Percentiles rank a stretch among this genome's conserved stretches.
These are phyloP conservation scores for Tachycineta bicolor DNA, from an alignment of 2,113 vertebrate species.

Conservation along the genomic window DNA sequence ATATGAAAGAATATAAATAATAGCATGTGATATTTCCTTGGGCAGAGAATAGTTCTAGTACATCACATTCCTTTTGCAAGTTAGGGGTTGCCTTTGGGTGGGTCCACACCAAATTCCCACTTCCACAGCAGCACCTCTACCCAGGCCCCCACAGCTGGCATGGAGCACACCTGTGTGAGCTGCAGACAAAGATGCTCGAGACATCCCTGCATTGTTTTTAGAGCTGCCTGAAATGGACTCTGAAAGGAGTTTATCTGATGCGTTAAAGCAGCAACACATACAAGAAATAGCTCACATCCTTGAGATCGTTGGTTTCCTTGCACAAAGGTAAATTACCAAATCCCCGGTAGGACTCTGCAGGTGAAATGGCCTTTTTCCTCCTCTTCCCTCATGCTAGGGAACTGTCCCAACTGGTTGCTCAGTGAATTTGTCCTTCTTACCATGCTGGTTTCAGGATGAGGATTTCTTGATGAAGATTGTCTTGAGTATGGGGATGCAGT, in stretches of 20 bases:
- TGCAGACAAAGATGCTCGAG: background rate
- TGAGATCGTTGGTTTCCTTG: background rate
- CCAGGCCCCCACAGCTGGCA: background rate
- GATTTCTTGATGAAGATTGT: background rate
- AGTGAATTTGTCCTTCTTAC: background rate
- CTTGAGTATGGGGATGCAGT: background rate
- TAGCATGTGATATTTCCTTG: background rate
- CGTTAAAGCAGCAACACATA: background rate
- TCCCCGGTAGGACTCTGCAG: background rate
- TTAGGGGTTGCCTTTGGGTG: background rate
- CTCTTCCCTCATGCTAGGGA: background rate
- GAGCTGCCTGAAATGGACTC: background rate
- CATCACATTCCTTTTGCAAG: slow-evolving; percentile 5
- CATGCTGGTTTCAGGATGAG: background rate
- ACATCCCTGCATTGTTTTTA: background rate
- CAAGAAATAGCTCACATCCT: background rate
- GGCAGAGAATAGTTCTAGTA: background rate
- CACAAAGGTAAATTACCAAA: background rate
- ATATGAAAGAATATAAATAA: background rate
- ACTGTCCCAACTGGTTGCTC: background rate
- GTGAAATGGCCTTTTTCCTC: background rate
- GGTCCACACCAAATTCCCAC: background rate
- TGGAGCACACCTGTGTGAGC: background rate
- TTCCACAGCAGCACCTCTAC: background rate
- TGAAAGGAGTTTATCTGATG: background rate